Evolutionary conservation across 2,888 invertebrate species (phyloP).

Genomic region (Parthenolecanium corni): DNA sequence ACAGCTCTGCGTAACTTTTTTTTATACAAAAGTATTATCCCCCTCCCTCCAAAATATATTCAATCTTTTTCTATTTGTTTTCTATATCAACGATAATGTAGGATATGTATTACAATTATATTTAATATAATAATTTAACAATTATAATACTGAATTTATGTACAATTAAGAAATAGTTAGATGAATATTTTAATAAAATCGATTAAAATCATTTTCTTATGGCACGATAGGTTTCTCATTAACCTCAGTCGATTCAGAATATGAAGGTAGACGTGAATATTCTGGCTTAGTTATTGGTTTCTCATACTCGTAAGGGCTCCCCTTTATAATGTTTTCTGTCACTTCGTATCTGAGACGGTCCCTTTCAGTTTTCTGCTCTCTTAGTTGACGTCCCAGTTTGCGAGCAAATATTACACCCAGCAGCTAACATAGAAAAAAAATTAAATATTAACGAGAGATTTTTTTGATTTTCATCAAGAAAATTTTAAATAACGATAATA

Average conservation of each 20-base stretch:
- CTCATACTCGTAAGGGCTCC: not conserved
- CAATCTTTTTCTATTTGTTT: too few relatives aligned
- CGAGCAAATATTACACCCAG: slow-evolving; percentile 33
- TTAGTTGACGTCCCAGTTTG: slow-evolving; percentile 32
- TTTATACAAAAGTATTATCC: too few relatives aligned
- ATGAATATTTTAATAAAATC: not conserved
- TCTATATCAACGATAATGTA: too few relatives aligned
- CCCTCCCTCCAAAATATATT: too few relatives aligned
- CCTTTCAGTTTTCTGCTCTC: slow-evolving; percentile 20
- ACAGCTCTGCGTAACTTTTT: too few relatives aligned
- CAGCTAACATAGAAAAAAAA: slow-evolving; percentile 29
- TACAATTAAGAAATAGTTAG: not conserved
- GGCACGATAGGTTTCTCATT: not conserved
- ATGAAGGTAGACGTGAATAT: slow-evolving; percentile 14
- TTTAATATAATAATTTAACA: too few relatives aligned
- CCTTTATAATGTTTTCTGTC: slow-evolving; percentile 10
- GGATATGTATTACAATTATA: too few relatives aligned
- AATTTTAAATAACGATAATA: too few relatives aligned
- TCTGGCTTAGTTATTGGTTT: not conserved
- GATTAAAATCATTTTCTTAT: not conserved
- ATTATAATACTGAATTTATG: too few relatives aligned
- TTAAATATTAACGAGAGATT: not conserved
- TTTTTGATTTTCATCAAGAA: too few relatives aligned
- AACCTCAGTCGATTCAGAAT: slow-evolving; percentile 3
- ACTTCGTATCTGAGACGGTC: slow-evolving; percentile 28